Evolutionary conservation across 2,797 vertebrate genomes (phyloP), one percentile per base, ranked within the genome.

Genomic region (Catharus ustulatus): DNA sequence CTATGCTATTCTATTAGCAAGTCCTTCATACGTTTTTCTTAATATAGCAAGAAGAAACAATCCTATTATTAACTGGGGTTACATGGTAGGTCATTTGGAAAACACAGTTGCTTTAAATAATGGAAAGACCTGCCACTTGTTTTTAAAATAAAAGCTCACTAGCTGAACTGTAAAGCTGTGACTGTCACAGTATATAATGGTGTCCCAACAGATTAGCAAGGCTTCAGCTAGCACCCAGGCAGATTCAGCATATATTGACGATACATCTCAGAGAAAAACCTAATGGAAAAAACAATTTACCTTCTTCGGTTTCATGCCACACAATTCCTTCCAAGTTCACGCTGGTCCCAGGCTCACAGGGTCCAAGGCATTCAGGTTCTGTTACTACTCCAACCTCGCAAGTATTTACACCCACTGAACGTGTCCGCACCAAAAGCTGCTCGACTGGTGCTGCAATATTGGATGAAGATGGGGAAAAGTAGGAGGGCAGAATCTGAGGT

Each of bases 271-370:
- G 22, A 95, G 10, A 90, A 57, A 96, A 94, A 76, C 59, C 86
- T 93, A 90, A 81, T 90, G 95, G 66, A 89, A 95, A 95, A 94
- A 71, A 77, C 30, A 90, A 86, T 97, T 97, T 98, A 99, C 99
- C 99, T 98, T 99, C 99, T 93, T 99, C 99, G 2, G 99, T 99
- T 98, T 99, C 99, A 87, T 99, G 99, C 99, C 99, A 99, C 79
- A 99, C 99, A 93, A 99, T 99, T 78, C 99, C 99, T 98, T 99
- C 99, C 98, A 99, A 98, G 98, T 99, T 99, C 94, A 99, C 99
- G 78, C 99, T 99, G 94, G 99, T 99, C 85, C 99, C 99, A 20
- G 99, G 99, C 96, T 99, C 99, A 97, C 99, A 99, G 81, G 99
- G 99, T 89, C 99, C 99, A 96, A 99, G 97, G 96, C 98, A 98